Percentiles rank a stretch among this genome's conserved stretches.
Evolutionary conservation across 2,113 vertebrate species (phyloP).

Genomic region (Alexandromys fortis): DNA sequence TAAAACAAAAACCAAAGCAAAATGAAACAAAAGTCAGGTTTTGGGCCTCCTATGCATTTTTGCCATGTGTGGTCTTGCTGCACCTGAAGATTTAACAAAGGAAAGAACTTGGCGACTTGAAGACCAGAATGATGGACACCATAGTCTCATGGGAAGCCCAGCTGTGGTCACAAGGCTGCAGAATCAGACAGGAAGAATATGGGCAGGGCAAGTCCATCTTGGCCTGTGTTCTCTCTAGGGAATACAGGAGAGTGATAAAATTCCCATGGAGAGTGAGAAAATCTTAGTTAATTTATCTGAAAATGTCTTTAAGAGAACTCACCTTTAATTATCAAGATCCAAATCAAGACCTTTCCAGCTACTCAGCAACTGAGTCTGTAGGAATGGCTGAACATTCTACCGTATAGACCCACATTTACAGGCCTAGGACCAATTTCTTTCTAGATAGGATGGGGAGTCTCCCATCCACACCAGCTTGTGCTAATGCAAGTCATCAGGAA

Average conservation of each 20-base stretch:
- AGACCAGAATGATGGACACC: background rate
- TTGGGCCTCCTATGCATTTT: background rate
- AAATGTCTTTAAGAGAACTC: too few relatives aligned
- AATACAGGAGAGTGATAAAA: background rate
- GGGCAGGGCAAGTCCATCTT: rapidly evolving
- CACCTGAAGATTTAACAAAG: background rate
- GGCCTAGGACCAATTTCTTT: background rate
- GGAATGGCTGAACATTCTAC: rapidly evolving
- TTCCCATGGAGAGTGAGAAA: background rate
- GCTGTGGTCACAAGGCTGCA: background rate
- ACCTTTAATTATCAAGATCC: rapidly evolving
- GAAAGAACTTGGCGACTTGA: background rate
- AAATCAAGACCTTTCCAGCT: background rate
- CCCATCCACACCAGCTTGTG: background rate
- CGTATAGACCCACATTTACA: too few relatives aligned
- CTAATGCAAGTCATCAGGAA: background rate
- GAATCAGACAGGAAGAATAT: background rate
- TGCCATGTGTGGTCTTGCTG: background rate
- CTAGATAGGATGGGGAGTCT: background rate
- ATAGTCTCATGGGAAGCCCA: too few relatives aligned
- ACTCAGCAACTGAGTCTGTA: background rate
- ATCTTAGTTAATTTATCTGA: background rate
- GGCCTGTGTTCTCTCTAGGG: background rate
- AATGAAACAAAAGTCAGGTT: background rate
- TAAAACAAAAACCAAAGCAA: too few relatives aligned